Conservation (phyloP, 2,113 vertebrate species). For the Lampris megalopsis region DNA sequence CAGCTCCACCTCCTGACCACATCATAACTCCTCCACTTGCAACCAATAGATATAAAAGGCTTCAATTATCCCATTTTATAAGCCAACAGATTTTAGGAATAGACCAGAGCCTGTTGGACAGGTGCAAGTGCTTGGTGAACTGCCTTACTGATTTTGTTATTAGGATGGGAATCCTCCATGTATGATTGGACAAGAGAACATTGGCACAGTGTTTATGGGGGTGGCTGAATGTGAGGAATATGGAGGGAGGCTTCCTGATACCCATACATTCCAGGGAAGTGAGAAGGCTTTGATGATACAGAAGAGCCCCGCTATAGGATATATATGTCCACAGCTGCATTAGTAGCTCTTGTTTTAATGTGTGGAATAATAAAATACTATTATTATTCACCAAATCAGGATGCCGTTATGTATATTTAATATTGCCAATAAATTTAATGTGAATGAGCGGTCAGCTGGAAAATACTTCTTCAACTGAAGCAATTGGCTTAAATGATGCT, state of each 20-base stretch:
- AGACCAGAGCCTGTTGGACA: neutral
- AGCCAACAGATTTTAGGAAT: neutral
- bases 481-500: neutral
- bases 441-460: too few relatives aligned
- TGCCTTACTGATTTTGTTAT: neutral
- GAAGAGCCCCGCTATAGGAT: neutral
- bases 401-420: neutral
- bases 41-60: too few relatives aligned
- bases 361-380: neutral
- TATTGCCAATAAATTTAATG: too few relatives aligned
- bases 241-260: neutral
- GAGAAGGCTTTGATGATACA: neutral
- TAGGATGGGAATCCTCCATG: neutral
- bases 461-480: too few relatives aligned
- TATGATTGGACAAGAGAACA: neutral
- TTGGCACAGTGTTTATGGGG: neutral
- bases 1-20: too few relatives aligned
- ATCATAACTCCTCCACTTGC: too few relatives aligned
- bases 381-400: neutral
- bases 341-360: neutral
- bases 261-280: neutral
- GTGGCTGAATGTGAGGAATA: neutral
- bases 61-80: neutral
- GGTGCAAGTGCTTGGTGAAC: neutral
- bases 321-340: neutral